Base-by-base conservation (phyloP, 2,888 invertebrate species). In the Caenorhabditis becei region DNA sequence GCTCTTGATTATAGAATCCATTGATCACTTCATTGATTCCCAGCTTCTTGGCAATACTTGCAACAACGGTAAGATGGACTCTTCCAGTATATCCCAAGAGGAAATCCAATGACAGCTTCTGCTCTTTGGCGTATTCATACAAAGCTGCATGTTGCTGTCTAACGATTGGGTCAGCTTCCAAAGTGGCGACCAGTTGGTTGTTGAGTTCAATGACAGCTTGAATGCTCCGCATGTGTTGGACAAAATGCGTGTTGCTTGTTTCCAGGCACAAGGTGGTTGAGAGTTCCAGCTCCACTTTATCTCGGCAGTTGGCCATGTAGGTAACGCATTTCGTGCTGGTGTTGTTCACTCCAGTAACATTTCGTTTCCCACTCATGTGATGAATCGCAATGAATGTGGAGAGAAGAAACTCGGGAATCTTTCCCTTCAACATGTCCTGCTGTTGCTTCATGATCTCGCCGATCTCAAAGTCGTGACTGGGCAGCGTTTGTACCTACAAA, bases 51-150 rank as follows among this genome's bases (percentile, higher is more conserved):
- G 72, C 72, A 28, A 74, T 32, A 1, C 37, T 37, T 0, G 72
- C 72, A 47, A 58, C 49, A 58, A 58, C 51, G 14, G 72, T 65
- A 24, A 74, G 24, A 41, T 74, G 72, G 37, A 74, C 72, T 49
- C 65, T 63, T n/a, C 72, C 72, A 18, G 35, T 24, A 0, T 65
- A 32, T 14, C 58, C 23, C 4, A 51, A n/a, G 3, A 74, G 23
- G 35, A 58, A 74, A 32, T 58, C 47, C 7, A 74, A 16, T 18
- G 37, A 35, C 1, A 56, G 28, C 0, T 14, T 10, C 11, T 74
- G 72, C n/a, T 65, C 65, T 10, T 20, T 18, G 0, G 56, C 71
- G 10, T 24, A 0, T 26, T 23, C 10, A 20, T 5, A 7, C 3
- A 54, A 2, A 74, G 58, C 8, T 56, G 49, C 4, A 28, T 24